Percentiles rank a stretch among this genome's conserved stretches.
These are phyloP conservation scores for Ichneumoninae sp. DNA, from an alignment of 2,888 invertebrate species.

Conservation along the genomic window DNA sequence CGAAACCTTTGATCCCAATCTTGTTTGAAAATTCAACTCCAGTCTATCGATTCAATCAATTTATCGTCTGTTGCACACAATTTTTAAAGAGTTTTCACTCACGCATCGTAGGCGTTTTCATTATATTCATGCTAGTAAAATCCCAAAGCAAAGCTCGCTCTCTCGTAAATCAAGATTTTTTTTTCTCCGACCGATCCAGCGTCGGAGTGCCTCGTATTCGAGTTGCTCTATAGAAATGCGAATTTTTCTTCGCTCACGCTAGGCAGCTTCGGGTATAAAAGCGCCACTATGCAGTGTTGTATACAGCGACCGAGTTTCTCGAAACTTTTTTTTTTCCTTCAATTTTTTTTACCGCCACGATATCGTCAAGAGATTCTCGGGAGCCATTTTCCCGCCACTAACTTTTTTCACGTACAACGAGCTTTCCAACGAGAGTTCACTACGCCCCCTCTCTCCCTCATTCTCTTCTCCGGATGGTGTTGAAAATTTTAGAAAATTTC, in stretches of 20 bases:
- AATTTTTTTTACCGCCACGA: constrained; percentile 3
- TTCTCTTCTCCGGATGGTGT: background rate
- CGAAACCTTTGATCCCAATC: background rate
- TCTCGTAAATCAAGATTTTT: constrained; percentile 33
- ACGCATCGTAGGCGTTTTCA: background rate
- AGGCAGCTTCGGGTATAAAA: background rate
- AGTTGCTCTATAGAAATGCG: constrained; percentile 4
- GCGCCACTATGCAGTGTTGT: background rate
- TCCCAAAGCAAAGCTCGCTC: background rate
- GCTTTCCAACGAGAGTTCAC: background rate
- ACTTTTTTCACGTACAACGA: constrained; percentile 12
- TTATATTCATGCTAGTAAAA: background rate
- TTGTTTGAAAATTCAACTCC: background rate
- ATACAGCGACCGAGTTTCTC: constrained; percentile 22
- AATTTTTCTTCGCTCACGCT: constrained; percentile 14
- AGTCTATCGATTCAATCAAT: background rate
- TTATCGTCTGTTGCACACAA: background rate
- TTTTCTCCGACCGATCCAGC: background rate
- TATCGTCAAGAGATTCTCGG: background rate
- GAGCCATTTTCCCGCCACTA: background rate
- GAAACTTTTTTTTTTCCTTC: background rate
- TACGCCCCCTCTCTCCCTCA: background rate
- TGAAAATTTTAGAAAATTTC: constrained; percentile 22
- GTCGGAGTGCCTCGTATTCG: constrained; percentile 2
- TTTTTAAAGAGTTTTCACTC: background rate